A percentile compares a stretch with the other conserved stretches of the same genome.
Conservation (phyloP, 1,140 invertebrate species). For the Helicoverpa zea region DNA sequence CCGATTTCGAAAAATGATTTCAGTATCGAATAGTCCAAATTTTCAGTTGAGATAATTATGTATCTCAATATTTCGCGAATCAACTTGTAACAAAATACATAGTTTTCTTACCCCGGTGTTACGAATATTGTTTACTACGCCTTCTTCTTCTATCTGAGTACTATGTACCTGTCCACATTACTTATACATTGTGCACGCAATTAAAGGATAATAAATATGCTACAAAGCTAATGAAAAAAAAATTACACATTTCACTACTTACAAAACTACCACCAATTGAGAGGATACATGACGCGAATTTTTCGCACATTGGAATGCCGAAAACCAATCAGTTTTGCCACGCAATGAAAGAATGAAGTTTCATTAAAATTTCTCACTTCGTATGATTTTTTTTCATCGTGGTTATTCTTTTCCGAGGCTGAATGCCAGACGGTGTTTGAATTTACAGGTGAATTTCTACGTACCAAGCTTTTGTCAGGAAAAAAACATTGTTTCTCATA, state of each 20-base stretch:
- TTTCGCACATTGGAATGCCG: conserved; percentile 1
- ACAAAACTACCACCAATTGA: background rate
- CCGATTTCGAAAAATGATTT: no score
- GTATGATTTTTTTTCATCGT: conserved; percentile 4
- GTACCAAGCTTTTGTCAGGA: conserved; percentile 10
- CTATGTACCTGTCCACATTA: no score
- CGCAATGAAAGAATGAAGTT: conserved; percentile 23
- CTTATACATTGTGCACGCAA: no score
- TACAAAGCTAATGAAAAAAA: no score
- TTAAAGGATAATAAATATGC: no score
- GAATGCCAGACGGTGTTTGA: background rate
- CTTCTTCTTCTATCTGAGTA: no score
- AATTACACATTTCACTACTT: background rate
- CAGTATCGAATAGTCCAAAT: no score
- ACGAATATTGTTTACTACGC: no score
- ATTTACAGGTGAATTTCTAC: conserved; percentile 3
- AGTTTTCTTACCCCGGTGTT: no score
- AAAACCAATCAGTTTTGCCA: conserved; percentile 32
- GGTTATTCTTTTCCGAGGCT: background rate
- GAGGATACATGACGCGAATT: background rate
- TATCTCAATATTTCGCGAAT: no score
- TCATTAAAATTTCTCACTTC: conserved; percentile 25
- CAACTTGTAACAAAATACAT: no score
- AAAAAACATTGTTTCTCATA: conserved; percentile 35
- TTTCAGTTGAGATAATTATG: no score